These are phyloP conservation scores for Drosophila burlai DNA, from an alignment of 1,140 invertebrate genomes.

Conservation along the genomic window DNA sequence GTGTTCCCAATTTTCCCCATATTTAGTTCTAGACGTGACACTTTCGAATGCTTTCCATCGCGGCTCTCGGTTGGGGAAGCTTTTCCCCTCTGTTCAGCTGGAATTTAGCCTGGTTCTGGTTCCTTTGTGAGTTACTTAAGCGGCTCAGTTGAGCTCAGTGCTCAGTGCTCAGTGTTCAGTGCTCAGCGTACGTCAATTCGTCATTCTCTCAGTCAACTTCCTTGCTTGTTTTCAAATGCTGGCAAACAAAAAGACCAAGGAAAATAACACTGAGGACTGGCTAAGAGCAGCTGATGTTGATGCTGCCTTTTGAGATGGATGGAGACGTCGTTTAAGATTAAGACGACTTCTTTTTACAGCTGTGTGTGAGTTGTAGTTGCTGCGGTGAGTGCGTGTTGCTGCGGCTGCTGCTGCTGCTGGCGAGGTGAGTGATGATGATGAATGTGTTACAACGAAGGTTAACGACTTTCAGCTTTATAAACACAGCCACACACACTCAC, in stretches of 20 bases:
- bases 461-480: slow-evolving; percentile 84
- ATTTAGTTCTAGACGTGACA: slow-evolving; percentile 83
- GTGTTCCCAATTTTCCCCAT: slow-evolving; percentile 81
- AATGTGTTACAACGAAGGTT: slow-evolving; percentile 84
- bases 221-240: slow-evolving; percentile 74
- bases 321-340: slow-evolving; percentile 84
- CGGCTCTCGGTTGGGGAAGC: slow-evolving; percentile 8
- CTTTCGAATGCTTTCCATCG: slow-evolving; percentile 73
- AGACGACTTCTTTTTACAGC: slow-evolving; percentile 83
- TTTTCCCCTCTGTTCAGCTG: slow-evolving; percentile 32
- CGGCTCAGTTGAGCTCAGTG: slow-evolving; percentile 33
- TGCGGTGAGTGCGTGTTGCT: slow-evolving; percentile 49
- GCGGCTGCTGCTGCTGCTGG: slow-evolving; percentile 53
- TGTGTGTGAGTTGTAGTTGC: slow-evolving; percentile 58
- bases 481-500: slow-evolving; percentile 41
- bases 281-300: slow-evolving; percentile 71
- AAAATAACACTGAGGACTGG: slow-evolving; percentile 55
- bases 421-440: slow-evolving; percentile 82
- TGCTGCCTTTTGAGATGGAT: slow-evolving; percentile 72
- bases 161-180: slow-evolving; percentile 29
- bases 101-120: slow-evolving; percentile 23
- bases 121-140: slow-evolving; percentile 40
- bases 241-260: slow-evolving; percentile 41
- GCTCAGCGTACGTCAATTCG: slow-evolving; percentile 35
- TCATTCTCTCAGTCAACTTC: slow-evolving; percentile 66